Conservation (phyloP, 2,113 vertebrate species). For the Cheilinus undulatus region DNA sequence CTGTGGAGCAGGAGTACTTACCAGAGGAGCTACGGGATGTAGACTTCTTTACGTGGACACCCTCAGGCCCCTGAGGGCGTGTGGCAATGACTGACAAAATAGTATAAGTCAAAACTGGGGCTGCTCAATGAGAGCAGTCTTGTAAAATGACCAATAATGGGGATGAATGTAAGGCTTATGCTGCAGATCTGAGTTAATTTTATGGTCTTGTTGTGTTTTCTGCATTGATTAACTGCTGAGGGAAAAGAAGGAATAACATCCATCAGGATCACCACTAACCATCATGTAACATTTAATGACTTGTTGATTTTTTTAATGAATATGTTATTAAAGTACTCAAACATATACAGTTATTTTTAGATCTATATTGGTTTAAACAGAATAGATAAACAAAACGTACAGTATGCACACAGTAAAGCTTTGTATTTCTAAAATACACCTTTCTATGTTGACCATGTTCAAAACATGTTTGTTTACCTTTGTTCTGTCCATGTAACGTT, state of each 20-base stretch:
- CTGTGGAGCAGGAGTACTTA: constrained; percentile 92
- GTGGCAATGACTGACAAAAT: background rate
- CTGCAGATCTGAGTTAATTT: too few relatives aligned
- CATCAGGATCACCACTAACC: background rate
- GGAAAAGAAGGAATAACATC: background rate
- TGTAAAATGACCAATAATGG: background rate
- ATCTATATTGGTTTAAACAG: too few relatives aligned
- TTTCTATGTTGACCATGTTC: constrained; percentile 1
- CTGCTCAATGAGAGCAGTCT: background rate
- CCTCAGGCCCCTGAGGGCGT: constrained; percentile 49
- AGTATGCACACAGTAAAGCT: background rate
- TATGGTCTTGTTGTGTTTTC: too few relatives aligned
- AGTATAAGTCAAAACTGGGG: background rate
- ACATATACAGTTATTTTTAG: background rate
- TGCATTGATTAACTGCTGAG: too few relatives aligned
- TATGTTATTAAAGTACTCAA: background rate
- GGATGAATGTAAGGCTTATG: background rate
- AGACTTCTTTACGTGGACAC: constrained; percentile 87
- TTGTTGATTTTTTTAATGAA: background rate
- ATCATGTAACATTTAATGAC: background rate
- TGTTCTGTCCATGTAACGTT: background rate
- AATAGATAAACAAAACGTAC: background rate
- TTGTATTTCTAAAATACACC: background rate
- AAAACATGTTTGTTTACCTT: background rate
- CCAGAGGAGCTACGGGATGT: constrained; percentile 87